These are phyloP conservation scores for Cancer borealis DNA, from an alignment of 2,888 invertebrate species.

Conservation along the genomic window DNA sequence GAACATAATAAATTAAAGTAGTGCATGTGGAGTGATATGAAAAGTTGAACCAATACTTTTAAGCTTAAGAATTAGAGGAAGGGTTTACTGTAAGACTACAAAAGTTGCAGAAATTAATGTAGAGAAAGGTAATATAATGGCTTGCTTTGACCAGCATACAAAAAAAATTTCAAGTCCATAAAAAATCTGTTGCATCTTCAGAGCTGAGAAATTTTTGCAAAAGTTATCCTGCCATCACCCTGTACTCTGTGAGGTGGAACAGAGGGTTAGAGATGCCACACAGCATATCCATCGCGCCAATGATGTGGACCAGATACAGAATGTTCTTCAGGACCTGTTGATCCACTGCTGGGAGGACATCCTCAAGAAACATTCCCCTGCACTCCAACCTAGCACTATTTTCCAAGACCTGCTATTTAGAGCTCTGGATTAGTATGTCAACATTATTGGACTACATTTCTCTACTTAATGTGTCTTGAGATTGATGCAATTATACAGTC, in stretches of 20 bases:
- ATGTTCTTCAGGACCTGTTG: constrained; percentile 73
- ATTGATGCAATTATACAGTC: background rate
- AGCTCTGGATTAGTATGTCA: constrained; percentile 76
- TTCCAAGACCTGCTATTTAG: constrained; percentile 59
- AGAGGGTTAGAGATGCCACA: constrained; percentile 45
- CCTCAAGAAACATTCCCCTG: constrained; percentile 69
- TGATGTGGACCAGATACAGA: constrained; percentile 74
- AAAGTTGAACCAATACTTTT: background rate
- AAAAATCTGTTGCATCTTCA: constrained; percentile 22
- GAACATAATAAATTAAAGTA: background rate
- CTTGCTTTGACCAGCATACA: too few species aligned
- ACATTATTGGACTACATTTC: background rate
- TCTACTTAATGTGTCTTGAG: background rate
- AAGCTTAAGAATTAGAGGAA: background rate
- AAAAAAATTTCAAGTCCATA: too few species aligned
- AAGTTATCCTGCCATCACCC: constrained; percentile 73
- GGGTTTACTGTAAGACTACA: background rate
- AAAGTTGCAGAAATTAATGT: background rate
- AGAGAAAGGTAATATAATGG: background rate
- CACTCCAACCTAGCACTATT: constrained; percentile 57
- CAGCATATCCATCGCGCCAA: constrained; percentile 48
- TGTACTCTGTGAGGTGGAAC: constrained; percentile 62
- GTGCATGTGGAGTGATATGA: background rate
- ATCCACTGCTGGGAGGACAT: constrained; percentile 73
- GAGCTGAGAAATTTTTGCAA: constrained; percentile 73